Percentiles rank a stretch among this genome's conserved stretches.
phyloP scores from a whole-genome alignment of 37 sponge, comb jelly and placozoan species.

The Eunapius fragilis region DNA sequence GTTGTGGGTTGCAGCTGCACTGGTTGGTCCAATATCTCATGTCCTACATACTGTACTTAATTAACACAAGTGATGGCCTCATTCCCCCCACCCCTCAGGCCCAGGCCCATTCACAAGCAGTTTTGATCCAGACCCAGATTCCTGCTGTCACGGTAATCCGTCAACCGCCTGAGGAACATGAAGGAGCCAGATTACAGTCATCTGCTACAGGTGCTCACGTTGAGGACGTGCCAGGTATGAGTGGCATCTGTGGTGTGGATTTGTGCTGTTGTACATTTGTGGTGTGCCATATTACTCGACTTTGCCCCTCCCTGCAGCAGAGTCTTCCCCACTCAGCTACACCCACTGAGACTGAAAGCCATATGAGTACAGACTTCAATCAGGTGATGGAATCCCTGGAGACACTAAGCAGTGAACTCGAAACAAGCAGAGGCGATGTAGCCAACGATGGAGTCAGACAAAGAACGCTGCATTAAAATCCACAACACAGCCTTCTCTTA shows the following conservation, averaged over 20 bases:
- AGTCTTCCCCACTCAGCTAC: neutral
- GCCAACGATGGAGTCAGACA: neutral
- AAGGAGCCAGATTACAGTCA: neutral
- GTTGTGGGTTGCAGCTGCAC: no score
- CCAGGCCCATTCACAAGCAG: neutral
- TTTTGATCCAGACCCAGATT: neutral
- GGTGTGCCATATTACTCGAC: no score
- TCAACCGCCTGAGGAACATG: neutral
- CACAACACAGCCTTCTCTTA: no score
- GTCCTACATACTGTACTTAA: no score
- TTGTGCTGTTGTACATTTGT: no score
- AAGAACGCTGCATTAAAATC: neutral
- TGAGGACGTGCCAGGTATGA: neutral
- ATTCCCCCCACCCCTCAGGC: no score
- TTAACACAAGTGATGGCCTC: no score
- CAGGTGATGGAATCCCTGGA: neutral
- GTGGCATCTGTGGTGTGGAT: no score
- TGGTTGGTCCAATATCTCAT: no score
- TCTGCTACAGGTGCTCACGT: neutral
- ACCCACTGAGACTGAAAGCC: neutral
- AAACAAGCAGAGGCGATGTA: neutral
- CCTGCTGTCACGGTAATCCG: neutral
- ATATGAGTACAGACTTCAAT: neutral
- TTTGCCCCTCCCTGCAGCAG: neutral
- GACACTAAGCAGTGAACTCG: neutral